Evolutionary conservation across 1,140 invertebrate genomes (phyloP).

Genomic region (Cephus cinctus): DNA sequence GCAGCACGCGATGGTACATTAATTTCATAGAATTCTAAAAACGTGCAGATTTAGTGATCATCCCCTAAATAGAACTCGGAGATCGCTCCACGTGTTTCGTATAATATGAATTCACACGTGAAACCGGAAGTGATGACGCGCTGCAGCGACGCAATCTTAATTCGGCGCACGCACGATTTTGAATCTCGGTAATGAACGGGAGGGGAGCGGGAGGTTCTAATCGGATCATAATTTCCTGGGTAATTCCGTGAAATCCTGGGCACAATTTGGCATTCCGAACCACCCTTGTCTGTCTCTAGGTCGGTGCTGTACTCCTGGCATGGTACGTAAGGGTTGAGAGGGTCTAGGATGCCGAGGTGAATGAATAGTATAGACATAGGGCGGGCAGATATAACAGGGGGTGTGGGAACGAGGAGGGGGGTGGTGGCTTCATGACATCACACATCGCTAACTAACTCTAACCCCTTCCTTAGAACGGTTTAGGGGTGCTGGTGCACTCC

Average conservation of each 20-base stretch:
- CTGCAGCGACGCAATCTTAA: no score
- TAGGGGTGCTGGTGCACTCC: slow-evolving; percentile 9
- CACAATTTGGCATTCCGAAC: slow-evolving; percentile 43
- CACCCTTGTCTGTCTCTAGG: slow-evolving; percentile 9
- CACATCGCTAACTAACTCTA: slow-evolving; percentile 45
- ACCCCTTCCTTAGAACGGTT: slow-evolving; percentile 25
- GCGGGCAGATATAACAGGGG: no score
- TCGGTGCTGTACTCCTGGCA: neutral
- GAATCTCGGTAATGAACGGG: slow-evolving; percentile 39
- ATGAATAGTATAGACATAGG: no score
- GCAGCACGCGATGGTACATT: no score
- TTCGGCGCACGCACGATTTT: slow-evolving; percentile 41
- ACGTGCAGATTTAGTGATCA: no score
- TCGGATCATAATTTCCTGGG: slow-evolving; percentile 44
- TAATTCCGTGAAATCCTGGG: slow-evolving; percentile 37
- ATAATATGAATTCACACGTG: no score
- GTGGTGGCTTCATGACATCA: slow-evolving; percentile 36
- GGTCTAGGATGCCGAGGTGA: no score
- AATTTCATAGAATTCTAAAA: no score
- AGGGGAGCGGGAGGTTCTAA: slow-evolving; percentile 33
- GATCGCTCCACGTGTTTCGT: no score
- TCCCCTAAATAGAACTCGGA: no score
- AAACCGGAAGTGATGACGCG: no score
- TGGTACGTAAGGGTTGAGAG: neutral
- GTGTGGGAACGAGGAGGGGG: no score